Evolutionary conservation across 92 coral and sea anemone species (phyloP), one percentile per base, ranked within the genome.

Genomic region (Porites rus): DNA sequence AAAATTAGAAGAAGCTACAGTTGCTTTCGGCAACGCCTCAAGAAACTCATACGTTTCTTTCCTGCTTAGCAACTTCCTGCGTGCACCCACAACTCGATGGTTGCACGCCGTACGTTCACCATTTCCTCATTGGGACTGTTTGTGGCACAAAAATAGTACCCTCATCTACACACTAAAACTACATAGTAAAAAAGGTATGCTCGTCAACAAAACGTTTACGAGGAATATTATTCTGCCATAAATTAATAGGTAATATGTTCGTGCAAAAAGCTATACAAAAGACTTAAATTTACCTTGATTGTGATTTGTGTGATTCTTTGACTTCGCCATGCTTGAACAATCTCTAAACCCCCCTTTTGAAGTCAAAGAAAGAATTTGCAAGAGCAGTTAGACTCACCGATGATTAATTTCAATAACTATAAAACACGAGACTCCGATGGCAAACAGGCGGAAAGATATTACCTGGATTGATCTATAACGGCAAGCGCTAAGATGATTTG

Each of bases 301-400:
- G 85, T 97, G 98, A 82, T 96, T 96, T 22, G 99, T 97, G 74
- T 97, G 99, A 87, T 97, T 97, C 92, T 97, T 97, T 59, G 99
- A 97, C 96, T 97, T 97, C 74, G 99, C 99, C 99, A 97, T 97
- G 78, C 71, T 83, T 62, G 80, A 51, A 74, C 86, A 83, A 83
- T 63, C 87, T 83, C 64, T 50, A 73, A 61, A 73, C 21, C 87
- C 87, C 74, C 8, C 4, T 74, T 62, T 59, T 50, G 24, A 53
- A 73, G 62, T 50, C 28, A 69, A 69, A 53, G 51, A 65, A 25
- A 8, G 9, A 58, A 43, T 10, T 51, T 54, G 13, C 46, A 38
- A 38, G 46, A n/a, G 25, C 17, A 20, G 25, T 31, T 6, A 19
- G 9, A 71, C 17, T 46, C 20, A 13, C 18, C 10, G 22, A 61